Base-by-base conservation (phyloP, 2,888 invertebrate genomes). In the Listrodromus nycthemerus region DNA sequence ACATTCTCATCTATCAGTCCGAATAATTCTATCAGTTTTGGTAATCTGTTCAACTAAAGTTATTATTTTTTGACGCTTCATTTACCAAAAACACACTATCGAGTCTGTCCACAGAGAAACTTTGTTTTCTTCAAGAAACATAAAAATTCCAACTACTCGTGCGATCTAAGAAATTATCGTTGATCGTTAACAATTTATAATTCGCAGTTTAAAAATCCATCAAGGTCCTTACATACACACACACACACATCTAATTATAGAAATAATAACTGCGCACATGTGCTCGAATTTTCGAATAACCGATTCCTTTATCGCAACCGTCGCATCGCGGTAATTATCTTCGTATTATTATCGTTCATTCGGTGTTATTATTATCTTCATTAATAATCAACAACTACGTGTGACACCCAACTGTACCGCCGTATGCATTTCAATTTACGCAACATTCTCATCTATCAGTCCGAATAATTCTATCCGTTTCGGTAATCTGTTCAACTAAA, bases 281-380 rank as follows among this genome's bases (percentile, higher is more conserved):
- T 45, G 65, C 1, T 24, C 66, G 41, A 21, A 74, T 74, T 52
- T 69, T 10, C 8, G 50, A 58, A 73, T 73, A 73, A 30, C 33
- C 13, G 55, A 33, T 73, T 48, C 70, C 27, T 8, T 71, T 48
- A 24, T 80, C 65, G 24, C 19, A 41, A 21, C 16, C 37, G 33
- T 30, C 52, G 37, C 27, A 45, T 37, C 67, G 41, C 70, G 66
- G 65, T 81, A 70, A 71, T 37, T 66, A 71, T 71, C 65, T 55
- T 24, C 55, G n/a, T n/a, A 66, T 76, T 76, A 76, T 45, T 76
- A 75, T 74, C 52, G 52, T 63, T 33, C 74, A 21, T 45, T 37
- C 19, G 21, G 81, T 41, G 55, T 55, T 76, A 76, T 81, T 65
- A 81, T 75, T 70, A 81, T 45, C 65, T 21, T 76, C 70, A 55